Base-by-base conservation (phyloP, 2,888 invertebrate species). In the Idaea biselata region DNA sequence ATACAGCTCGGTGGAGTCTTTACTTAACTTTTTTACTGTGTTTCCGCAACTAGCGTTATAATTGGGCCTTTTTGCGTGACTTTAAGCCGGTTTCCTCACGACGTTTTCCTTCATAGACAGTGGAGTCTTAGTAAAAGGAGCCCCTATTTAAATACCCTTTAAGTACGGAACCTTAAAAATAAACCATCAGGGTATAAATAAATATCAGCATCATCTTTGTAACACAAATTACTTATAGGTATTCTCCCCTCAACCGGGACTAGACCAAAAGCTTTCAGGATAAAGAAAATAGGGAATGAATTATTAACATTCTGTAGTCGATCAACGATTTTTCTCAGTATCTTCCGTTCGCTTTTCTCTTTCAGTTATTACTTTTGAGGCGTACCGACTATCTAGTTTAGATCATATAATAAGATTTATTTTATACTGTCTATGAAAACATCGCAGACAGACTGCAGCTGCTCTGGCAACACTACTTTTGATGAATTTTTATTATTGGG, bases 211-310 rank as follows among this genome's bases (percentile, higher is more conserved):
- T 67, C 63, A 59, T 66, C 68, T 74, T 73, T 72, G 68, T 70
- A 73, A 69, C 62, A 69, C 68, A 72, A 73, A 75, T 75, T 73
- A 71, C 44, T 14, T 8, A 0, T 14, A 44, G 8, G 14, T 71
- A 73, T 75, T 72, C 58, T 70, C 71, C 63, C 55, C 55, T 60
- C 44, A 54, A 60, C 61, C 56, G 53, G 60, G 62, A 60, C 65
- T 64, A 63, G 59, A 68, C 63, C 62, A 62, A 71, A 71, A 68
- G 71, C 67, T 66, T 68, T 67, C 61, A 54, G 71, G 68, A 68
- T 67, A 72, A 69, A 73, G 71, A 68, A 71, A 70, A 72, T 69
- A 68, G 69, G 64, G 55, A 70, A 69, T 66, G 64, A 69, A 59
- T 71, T 72, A 70, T 69, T 72, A 70, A 73, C 69, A 68, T 66